Base-by-base conservation (phyloP, 1,140 invertebrate species). In the Saxidomus purpurata region DNA sequence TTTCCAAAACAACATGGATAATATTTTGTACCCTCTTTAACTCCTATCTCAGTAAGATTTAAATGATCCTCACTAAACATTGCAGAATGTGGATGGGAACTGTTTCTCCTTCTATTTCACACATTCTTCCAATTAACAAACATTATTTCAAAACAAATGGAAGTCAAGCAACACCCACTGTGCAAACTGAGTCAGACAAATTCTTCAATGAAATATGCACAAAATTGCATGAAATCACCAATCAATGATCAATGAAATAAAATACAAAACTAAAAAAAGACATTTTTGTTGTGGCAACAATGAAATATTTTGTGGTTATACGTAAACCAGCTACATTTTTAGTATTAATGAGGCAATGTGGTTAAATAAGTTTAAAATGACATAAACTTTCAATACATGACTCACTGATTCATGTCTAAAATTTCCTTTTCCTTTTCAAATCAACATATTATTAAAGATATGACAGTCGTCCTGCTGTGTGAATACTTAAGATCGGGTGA, bases 331-430 rank as follows among this genome's bases (percentile, higher is more conserved):
- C 55, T 61, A 61, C 55, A 11, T 8, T 61, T 61, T 13, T 11
- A 61, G 25, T 61, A 61, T 9, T 47, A 47, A 17, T 47, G 43
- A n/a, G n/a, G 8, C 8, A 47, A 47, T 9, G 43, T 61, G 17
- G 55, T 61, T 13, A 61, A 25, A 25, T 61, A 22, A 61, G 25
- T 47, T 47, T 61, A 61, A n/a, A 61, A 25, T 61, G 55, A 61
- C 55, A 61, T 61, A 61, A 61, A 61, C 4, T 61, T 19, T 61
- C n/a, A 22, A 61, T 61, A 61, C 55, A 61, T 61, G 55, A 61
- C 55, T 61, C 55, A 61, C 25, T 22, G 9, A 47, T 47, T 47
- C 43, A 47, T 47, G 17, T 47, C 43, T 47, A 9, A 47, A 47
- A 9, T 47, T 47, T 47, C 43, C 43, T 47, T 47, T 47, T 47